Base-by-base conservation (phyloP, 2,888 invertebrate genomes). In the Lasioglossum villosulum region DNA sequence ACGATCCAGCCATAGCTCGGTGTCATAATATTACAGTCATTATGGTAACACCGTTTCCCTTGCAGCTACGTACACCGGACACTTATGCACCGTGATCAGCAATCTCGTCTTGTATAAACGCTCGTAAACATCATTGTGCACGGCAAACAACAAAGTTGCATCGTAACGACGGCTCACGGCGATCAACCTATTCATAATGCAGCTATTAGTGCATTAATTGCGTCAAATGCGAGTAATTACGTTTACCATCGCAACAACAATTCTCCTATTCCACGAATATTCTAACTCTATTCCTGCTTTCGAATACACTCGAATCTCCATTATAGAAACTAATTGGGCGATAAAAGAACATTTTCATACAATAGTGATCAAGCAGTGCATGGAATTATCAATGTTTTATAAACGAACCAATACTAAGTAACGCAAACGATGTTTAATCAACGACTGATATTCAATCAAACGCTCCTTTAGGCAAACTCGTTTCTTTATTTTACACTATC, bases 21-120 rank as follows among this genome's bases (percentile, higher is more conserved):
- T 87, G 82, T 90, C 87, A 89, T 92, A 89, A 92, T 90, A 92
- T 90, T 86, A 80, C 82, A 85, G 88, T 86, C 89, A 87, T 90
- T 88, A 91, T 89, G 87, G 82, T 84, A 83, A 81, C 74, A 86
- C 75, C 88, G 86, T 77, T 82, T 88, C 80, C 75, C 78, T 71
- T 78, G 82, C 86, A 71, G 68, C 70, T 45, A 59, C 86, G 72
- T 77, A 68, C 37, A 34, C n/a, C 37, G 68, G 74, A 78, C 80
- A 39, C 80, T 83, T 63, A 34, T 82, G 86, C 75, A 48, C 77
- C 89, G 70, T 75, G 84, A 87, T 82, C 81, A 71, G 83, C 85
- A 68, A 89, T 86, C 82, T 83, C 90, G 84, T 76, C 88, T 74
- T 84, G 59, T 74, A 80, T 81, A 84, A 84, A 85, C 89, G 89